Conservation (phyloP, 2,113 vertebrate species). For the Neotoma lepida region DNA sequence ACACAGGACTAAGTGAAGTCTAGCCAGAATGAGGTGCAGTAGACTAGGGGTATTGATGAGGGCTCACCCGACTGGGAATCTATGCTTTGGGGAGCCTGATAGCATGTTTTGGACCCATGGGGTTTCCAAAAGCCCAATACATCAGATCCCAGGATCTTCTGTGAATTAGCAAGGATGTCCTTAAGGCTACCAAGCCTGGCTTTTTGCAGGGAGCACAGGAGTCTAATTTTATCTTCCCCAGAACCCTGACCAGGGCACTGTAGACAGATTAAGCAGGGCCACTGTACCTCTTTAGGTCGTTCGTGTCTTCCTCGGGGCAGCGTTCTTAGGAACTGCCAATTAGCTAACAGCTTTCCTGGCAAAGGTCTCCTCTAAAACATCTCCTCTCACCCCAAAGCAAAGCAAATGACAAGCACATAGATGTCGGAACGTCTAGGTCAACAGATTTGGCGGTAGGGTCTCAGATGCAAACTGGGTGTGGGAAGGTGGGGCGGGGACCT, state of each 20-base stretch:
- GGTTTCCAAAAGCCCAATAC: neutral
- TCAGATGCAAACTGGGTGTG: rapidly evolving
- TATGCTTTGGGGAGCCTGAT: neutral
- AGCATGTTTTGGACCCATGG: rapidly evolving
- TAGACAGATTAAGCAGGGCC: conserved; percentile 44
- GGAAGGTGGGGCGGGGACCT: neutral
- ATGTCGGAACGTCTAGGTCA: neutral
- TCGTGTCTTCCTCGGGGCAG: neutral
- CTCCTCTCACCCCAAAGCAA: neutral
- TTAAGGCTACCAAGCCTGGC: neutral
- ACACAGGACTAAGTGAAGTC: neutral
- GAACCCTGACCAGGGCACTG: neutral
- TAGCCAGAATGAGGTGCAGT: neutral
- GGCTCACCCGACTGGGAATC: neutral
- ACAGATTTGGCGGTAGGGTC: rapidly evolving
- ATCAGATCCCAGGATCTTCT: neutral
- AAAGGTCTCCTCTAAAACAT: neutral
- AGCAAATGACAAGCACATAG: neutral
- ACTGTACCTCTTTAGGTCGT: neutral
- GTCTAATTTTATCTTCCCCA: conserved; percentile 61
- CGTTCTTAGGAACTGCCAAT: neutral
- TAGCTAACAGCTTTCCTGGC: neutral
- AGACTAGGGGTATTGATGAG: rapidly evolving
- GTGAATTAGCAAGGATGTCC: neutral
- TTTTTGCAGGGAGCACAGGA: neutral